A percentile compares a stretch with the other conserved stretches of the same genome.
phyloP scores from a whole-genome alignment of 2,797 vertebrate genomes.

The Microhierax caerulescens region DNA sequence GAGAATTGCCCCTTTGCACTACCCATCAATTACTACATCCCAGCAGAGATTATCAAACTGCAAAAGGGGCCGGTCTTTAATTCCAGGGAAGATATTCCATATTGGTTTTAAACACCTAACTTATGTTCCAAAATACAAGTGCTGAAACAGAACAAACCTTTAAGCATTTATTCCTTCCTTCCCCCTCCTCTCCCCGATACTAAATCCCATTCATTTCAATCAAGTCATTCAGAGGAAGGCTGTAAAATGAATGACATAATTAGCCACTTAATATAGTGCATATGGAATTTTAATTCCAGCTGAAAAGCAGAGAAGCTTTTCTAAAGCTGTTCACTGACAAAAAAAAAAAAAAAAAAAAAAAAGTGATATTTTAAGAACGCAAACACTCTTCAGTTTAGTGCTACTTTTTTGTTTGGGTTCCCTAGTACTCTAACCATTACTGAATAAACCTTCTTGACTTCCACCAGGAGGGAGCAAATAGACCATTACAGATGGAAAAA shows the following conservation, averaged over 20 bases:
- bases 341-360: not conserved
- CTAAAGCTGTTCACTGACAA: not conserved
- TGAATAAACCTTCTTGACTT: not conserved
- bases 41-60: not conserved
- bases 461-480: not conserved
- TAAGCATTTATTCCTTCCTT: not conserved
- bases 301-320: constrained; percentile 46
- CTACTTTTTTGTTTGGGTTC: not conserved
- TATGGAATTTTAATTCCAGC: constrained; percentile 53
- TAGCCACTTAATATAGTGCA: constrained; percentile 67
- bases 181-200: not conserved
- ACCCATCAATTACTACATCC: not conserved
- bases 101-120: not conserved
- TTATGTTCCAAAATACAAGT: not conserved
- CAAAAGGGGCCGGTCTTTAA: not conserved
- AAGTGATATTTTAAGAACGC: not conserved
- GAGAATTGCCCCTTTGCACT: not conserved
- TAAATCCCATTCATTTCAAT: constrained; percentile 66
- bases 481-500: not conserved
- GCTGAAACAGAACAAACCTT: constrained; percentile 14
- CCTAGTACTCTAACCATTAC: not conserved
- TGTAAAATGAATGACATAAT: constrained; percentile 72
- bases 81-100: not conserved
- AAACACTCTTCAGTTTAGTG: not conserved
- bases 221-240: constrained; percentile 58